Evolutionary conservation across 1,140 invertebrate genomes (phyloP).

Genomic region (Drosophila miranda): DNA sequence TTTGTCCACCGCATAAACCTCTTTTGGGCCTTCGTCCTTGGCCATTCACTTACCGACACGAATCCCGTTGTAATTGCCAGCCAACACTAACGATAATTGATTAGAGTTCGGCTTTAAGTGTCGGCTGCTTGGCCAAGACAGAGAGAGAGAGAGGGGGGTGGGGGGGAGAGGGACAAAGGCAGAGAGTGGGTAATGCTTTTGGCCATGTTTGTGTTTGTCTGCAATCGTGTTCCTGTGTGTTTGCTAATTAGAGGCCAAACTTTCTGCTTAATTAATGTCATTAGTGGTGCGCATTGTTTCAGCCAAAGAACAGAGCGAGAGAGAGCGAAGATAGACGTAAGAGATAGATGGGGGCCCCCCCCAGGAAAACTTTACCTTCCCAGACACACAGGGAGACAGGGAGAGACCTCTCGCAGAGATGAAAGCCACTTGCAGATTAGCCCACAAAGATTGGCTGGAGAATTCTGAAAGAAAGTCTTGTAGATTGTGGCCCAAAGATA

Average conservation of each 20-base stretch:
- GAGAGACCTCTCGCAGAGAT: no score
- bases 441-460: no score
- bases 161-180: not conserved
- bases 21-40: not conserved
- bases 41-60: not conserved
- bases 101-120: conserved; percentile 60
- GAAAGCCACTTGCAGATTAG: no score
- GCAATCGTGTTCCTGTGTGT: conserved; percentile 26
- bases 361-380: no score
- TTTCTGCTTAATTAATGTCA: conserved; percentile 78
- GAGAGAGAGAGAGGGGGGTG: not conserved
- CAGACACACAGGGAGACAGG: no score
- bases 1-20: no score
- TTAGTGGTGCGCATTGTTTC: conserved; percentile 53
- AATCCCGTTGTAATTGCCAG: conserved; percentile 33
- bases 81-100: conserved; percentile 57
- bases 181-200: conserved; percentile 36
- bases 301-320: conserved; percentile 2
- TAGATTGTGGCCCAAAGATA: no score
- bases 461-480: no score
- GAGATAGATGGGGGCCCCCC: no score
- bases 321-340: not conserved
- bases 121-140: not conserved
- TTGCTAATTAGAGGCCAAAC: conserved; percentile 73
- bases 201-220: conserved; percentile 39